A percentile compares a stretch with the other conserved stretches of the same genome.
These are phyloP conservation scores for Urechis unicinctus DNA, from an alignment of 2,888 invertebrate genomes.

Conservation along the genomic window DNA sequence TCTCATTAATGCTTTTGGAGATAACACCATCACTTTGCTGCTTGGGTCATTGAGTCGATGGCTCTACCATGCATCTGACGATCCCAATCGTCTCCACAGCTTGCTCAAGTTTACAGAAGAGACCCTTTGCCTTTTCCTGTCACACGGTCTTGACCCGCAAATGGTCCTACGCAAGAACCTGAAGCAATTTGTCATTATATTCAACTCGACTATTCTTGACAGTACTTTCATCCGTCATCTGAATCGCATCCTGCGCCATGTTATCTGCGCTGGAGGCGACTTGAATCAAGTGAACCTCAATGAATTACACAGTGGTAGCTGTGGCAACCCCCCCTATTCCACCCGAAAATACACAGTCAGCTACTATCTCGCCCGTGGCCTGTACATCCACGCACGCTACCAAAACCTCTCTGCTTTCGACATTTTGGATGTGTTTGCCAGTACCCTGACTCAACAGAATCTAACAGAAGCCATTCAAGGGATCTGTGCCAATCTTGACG, in stretches of 20 bases:
- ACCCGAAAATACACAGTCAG: slow-evolving; percentile 19
- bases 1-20: slow-evolving; percentile 22
- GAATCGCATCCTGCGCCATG: slow-evolving; percentile 18
- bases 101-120: slow-evolving; percentile 19
- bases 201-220: slow-evolving; percentile 23
- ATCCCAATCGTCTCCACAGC: slow-evolving; percentile 14
- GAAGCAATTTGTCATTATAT: slow-evolving; percentile 24
- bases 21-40: slow-evolving; percentile 22
- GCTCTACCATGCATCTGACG: slow-evolving; percentile 22
- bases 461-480: slow-evolving; percentile 16
- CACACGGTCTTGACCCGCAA: slow-evolving; percentile 21
- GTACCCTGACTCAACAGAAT: slow-evolving; percentile 18
- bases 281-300: slow-evolving; percentile 19
- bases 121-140: slow-evolving; percentile 18
- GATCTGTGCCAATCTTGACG: slow-evolving; percentile 20
- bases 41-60: slow-evolving; percentile 21
- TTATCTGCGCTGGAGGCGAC: slow-evolving; percentile 22
- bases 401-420: slow-evolving; percentile 21
- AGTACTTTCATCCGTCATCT: slow-evolving; percentile 18
- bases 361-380: slow-evolving; percentile 22
- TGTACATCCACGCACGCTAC: slow-evolving; percentile 24
- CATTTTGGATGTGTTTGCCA: slow-evolving; percentile 21
- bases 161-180: slow-evolving; percentile 21
- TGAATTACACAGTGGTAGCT: slow-evolving; percentile 14
- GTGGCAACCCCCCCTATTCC: not conserved